phyloP scores from a whole-genome alignment of 2,888 invertebrate genomes.

The Sycophila texana region DNA sequence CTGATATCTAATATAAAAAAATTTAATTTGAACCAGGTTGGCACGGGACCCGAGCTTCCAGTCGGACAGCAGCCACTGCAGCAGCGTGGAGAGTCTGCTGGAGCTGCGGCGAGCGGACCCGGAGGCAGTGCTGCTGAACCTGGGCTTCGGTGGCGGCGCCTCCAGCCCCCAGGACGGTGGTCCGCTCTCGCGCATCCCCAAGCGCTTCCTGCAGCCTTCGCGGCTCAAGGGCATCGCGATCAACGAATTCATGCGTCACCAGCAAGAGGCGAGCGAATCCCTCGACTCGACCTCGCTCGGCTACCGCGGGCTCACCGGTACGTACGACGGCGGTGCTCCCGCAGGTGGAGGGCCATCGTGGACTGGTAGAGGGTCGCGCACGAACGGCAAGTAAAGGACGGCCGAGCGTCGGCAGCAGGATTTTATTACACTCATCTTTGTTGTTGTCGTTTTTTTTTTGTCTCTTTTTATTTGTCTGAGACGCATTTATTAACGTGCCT shows the following conservation, averaged over 20 bases:
- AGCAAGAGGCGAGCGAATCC: constrained; percentile 84
- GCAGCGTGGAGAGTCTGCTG: constrained; percentile 88
- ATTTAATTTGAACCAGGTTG: constrained; percentile 66
- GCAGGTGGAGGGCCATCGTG: background rate
- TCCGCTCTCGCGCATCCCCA: constrained; percentile 86
- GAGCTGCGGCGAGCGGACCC: constrained; percentile 92
- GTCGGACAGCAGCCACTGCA: constrained; percentile 81
- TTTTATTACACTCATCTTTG: background rate
- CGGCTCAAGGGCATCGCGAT: constrained; percentile 86
- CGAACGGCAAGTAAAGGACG: background rate
- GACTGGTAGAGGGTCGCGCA: background rate
- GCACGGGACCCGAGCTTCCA: constrained; percentile 73
- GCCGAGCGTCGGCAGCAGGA: background rate
- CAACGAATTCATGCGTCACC: constrained; percentile 84
- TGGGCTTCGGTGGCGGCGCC: constrained; percentile 86
- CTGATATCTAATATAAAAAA: too few relatives aligned
- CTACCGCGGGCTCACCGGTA: constrained; percentile 86
- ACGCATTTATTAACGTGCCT: constrained; percentile 14
- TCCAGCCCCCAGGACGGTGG: constrained; percentile 80
- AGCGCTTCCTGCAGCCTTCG: constrained; percentile 88
- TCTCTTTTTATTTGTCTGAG: background rate
- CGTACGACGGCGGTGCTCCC: background rate
- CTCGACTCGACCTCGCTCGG: constrained; percentile 87
- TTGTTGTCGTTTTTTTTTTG: background rate
- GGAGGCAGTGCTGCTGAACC: constrained; percentile 88